Percentiles rank a stretch among this genome's conserved stretches.
Evolutionary conservation across 2,113 vertebrate genomes (phyloP).

Genomic region (Eptesicus fuscus): DNA sequence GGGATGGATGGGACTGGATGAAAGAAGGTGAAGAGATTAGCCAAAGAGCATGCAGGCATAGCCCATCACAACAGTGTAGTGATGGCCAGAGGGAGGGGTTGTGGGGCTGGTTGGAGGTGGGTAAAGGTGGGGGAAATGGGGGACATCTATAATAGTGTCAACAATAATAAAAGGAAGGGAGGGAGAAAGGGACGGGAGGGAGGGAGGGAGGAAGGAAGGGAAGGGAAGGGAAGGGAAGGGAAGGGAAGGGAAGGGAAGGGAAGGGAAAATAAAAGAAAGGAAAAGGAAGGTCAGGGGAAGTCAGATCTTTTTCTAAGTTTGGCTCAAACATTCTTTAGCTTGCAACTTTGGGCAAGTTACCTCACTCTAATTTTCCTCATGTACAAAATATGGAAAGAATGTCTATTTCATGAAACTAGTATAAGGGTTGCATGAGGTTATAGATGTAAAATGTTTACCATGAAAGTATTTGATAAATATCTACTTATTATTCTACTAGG

Average conservation of each 20-base stretch:
- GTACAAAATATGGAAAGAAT: background rate
- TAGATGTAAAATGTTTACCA: background rate
- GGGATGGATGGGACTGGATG: background rate
- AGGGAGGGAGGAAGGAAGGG: too few species aligned
- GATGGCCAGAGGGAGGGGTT: background rate
- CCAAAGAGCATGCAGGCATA: background rate
- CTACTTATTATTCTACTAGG: background rate
- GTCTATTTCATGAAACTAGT: background rate
- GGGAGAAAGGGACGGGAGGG: too few species aligned
- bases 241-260: too few species aligned
- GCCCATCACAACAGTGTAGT: too few species aligned
- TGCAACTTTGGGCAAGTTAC: background rate
- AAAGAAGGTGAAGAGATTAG: background rate
- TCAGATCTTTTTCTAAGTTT: background rate
- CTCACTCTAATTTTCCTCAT: background rate
- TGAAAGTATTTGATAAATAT: background rate
- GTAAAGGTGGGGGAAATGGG: background rate
- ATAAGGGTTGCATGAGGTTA: accelerated
- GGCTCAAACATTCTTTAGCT: background rate
- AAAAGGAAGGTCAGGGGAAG: background rate
- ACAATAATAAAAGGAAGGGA: background rate
- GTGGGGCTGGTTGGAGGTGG: background rate
- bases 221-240: too few species aligned
- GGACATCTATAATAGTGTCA: background rate
- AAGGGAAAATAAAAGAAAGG: too few species aligned